A percentile compares a stretch with the other conserved stretches of the same genome.
phyloP scores from a whole-genome alignment of 2,797 vertebrate species.

The Scarus forsteni region DNA sequence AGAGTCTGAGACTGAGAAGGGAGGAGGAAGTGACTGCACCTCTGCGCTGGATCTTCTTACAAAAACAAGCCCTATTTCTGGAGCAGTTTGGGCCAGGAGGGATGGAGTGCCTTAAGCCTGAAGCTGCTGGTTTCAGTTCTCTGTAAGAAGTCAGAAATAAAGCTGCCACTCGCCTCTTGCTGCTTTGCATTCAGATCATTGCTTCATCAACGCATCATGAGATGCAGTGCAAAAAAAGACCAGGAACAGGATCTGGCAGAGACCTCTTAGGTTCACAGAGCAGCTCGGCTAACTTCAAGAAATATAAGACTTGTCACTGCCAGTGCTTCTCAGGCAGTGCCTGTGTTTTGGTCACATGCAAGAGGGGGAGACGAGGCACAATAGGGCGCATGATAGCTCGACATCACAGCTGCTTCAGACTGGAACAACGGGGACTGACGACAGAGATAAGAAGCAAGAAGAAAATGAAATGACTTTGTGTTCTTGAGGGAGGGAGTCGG shows the following conservation, averaged over 20 bases:
- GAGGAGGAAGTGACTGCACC: conserved; percentile 42
- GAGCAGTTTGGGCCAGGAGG: conserved; percentile 72
- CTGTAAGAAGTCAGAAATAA: conserved; percentile 61
- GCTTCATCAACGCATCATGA: conserved; percentile 46
- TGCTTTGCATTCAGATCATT: conserved; percentile 17
- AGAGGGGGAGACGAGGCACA: conserved; percentile 39
- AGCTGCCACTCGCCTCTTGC: conserved; percentile 12
- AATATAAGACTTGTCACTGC: conserved; percentile 4
- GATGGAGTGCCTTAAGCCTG: conserved; percentile 49
- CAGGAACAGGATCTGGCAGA: background rate
- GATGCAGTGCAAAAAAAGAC: background rate
- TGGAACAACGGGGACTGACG: conserved; percentile 6
- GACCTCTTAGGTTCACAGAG: conserved; percentile 1
- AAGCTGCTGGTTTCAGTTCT: conserved; percentile 62
- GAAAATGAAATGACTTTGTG: conserved; percentile 11
- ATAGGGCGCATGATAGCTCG: conserved; percentile 36
- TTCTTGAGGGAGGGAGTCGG: conserved; percentile 8
- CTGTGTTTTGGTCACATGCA: conserved; percentile 43
- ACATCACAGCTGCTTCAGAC: conserved; percentile 35
- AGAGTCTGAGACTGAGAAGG: conserved; percentile 38
- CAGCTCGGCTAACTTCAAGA: conserved; percentile 2
- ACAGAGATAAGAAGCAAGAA: conserved; percentile 22
- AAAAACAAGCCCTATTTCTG: conserved; percentile 81
- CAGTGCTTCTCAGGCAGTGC: conserved; percentile 20
- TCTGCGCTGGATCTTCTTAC: conserved; percentile 75